Evolutionary conservation across 2,797 vertebrate genomes (phyloP), one percentile per base, ranked within the genome.

Genomic region (Nannoperca australis): DNA sequence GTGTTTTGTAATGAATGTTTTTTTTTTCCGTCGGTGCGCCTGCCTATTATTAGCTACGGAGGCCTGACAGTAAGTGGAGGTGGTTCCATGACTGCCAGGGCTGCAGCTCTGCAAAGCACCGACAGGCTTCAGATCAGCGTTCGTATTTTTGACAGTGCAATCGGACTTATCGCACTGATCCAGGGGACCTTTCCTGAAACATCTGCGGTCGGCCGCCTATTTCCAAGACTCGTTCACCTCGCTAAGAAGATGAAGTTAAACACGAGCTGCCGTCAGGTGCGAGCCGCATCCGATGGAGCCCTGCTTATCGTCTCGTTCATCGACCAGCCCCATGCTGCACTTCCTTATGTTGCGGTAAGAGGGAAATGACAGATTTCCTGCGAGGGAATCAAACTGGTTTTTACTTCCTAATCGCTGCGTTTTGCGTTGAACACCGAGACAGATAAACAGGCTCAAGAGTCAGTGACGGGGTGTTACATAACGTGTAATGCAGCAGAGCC

Each of bases 291-390:
- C 89, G 86, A 94, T 94, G 95, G 94, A 95, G 88, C 81, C 82
- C 79, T 66, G 92, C 87, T 70, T 84, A 81, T 69, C 74, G 40
- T 88, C 88, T 83, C 92, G 76, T 82, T 86, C 91, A 71, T 85
- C 93, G 83, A 86, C 86, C 93, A 89, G 36, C 84, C 91, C 92
- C 89, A 89, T 93, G 94, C 94, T 92, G 81, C 93, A 91, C 92
- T 95, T 95, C 92, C 92, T 92, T 85, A 85, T 93, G 90, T 91
- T 95, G 93, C 90, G 95, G 95, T 96, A 95, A 95, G 94, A 38
- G 36, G 24, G 63, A 64, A 20, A 40, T 18, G 20, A 30, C 44
- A 50, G 24, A 8, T 62, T 38, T 54, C 50, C 27, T 65, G 62
- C 61, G 18, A 8, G 15, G 27, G 24, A 66, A 17, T 38, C 13